phyloP scores from a whole-genome alignment of 2,888 invertebrate genomes.

The Euspilapteryx auroguttella region DNA sequence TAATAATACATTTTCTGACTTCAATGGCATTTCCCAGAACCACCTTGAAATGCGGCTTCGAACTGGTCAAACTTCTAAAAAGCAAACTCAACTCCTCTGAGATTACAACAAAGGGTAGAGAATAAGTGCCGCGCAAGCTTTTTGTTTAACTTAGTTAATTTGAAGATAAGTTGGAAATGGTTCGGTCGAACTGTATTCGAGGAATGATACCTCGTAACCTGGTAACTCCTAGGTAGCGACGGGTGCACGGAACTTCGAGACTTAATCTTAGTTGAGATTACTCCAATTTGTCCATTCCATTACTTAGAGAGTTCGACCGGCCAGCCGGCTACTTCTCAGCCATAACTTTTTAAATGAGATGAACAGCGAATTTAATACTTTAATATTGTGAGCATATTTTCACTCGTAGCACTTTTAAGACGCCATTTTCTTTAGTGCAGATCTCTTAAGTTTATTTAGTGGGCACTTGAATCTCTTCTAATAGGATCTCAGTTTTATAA shows the following conservation, averaged over 20 bases:
- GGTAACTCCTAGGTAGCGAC: conserved; percentile 1
- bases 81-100: conserved; percentile 6
- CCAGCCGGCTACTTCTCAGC: conserved; percentile 12
- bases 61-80: conserved; percentile 14
- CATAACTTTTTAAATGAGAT: conserved; percentile 29
- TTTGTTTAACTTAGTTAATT: conserved; percentile 13
- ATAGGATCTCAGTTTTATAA: too few relatives aligned
- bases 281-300: conserved; percentile 24
- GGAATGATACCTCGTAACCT: conserved; percentile 13
- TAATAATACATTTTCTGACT: too few relatives aligned
- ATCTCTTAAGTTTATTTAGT: too few relatives aligned
- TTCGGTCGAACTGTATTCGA: conserved; percentile 7
- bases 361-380: conserved; percentile 20
- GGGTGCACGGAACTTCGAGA: conserved; percentile 24
- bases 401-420: conserved; percentile 11
- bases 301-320: conserved; percentile 24
- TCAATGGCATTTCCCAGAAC: too few relatives aligned
- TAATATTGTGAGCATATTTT: conserved; percentile 18
- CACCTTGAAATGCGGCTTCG: too few relatives aligned
- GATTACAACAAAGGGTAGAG: conserved; percentile 6
- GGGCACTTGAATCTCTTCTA: too few relatives aligned
- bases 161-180: conserved; percentile 12
- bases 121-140: conserved; percentile 8
- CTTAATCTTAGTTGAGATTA: conserved; percentile 45
- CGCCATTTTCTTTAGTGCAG: conserved; percentile 11